These are phyloP conservation scores for Bembecia ichneumoniformis DNA, from an alignment of 2,888 invertebrate genomes.

Conservation along the genomic window DNA sequence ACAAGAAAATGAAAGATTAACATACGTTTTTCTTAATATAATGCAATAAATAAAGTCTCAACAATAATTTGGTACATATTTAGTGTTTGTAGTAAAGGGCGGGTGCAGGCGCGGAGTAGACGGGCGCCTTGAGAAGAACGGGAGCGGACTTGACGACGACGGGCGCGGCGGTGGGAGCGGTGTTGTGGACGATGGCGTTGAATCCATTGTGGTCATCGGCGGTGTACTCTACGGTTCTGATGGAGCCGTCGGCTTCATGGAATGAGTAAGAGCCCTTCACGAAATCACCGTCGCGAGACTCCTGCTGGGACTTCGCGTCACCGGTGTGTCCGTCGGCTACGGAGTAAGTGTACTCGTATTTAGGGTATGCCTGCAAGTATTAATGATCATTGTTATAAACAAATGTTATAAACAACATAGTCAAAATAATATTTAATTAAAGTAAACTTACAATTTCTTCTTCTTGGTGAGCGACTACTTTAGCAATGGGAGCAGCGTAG, in stretches of 20 bases:
- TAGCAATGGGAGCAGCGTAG: slow-evolving; percentile 23
- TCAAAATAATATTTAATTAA: background rate
- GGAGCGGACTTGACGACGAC: slow-evolving; percentile 39
- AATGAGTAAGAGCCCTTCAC: slow-evolving; percentile 65
- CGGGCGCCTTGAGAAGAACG: slow-evolving; percentile 20
- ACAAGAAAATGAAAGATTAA: too few species aligned
- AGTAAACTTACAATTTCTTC: slow-evolving; percentile 4
- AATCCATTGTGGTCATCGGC: slow-evolving; percentile 63
- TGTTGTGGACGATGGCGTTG: slow-evolving; percentile 49
- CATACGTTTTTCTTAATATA: slow-evolving; percentile 18
- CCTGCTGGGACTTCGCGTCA: slow-evolving; percentile 65
- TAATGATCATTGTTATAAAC: background rate
- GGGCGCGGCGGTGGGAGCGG: slow-evolving; percentile 38
- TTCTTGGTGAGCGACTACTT: slow-evolving; percentile 23
- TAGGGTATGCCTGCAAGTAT: slow-evolving; percentile 31
- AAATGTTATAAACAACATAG: background rate
- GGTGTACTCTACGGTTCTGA: slow-evolving; percentile 62
- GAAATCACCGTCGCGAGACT: slow-evolving; percentile 59
- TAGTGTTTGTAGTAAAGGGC: slow-evolving; percentile 34
- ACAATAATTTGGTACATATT: slow-evolving; percentile 13
- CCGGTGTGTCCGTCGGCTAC: slow-evolving; percentile 67
- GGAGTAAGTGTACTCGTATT: slow-evolving; percentile 61
- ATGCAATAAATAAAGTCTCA: slow-evolving; percentile 32
- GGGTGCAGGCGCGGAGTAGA: slow-evolving; percentile 23
- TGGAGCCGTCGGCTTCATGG: slow-evolving; percentile 63